phyloP scores from a whole-genome alignment of 2,113 vertebrate species.

The Platysternon megacephalum region DNA sequence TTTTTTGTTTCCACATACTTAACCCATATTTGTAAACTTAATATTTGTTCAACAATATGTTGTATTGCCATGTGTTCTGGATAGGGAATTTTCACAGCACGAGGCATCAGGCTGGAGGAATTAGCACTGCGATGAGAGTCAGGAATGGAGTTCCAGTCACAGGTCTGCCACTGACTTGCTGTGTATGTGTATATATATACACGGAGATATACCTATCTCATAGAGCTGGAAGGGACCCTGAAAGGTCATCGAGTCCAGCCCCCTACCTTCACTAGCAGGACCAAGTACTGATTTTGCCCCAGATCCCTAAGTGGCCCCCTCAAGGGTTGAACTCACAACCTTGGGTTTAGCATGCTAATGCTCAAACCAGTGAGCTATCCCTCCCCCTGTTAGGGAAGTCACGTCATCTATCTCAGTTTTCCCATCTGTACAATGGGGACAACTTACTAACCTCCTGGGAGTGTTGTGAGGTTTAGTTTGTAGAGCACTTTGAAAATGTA shows the following conservation, averaged over 20 bases:
- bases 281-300: no score
- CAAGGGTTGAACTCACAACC: no score
- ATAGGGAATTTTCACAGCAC: not conserved
- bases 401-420: fast-evolving
- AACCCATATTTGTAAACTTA: not conserved
- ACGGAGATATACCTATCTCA: no score
- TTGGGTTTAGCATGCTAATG: no score
- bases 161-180: not conserved
- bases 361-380: no score
- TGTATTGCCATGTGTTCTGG: not conserved
- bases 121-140: not conserved
- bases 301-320: no score
- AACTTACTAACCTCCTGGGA: not conserved
- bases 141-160: not conserved
- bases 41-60: not conserved
- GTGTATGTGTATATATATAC: no score
- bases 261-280: no score
- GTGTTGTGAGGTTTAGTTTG: not conserved
- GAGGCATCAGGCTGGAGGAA: not conserved
- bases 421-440: not conserved
- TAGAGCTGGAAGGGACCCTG: no score
- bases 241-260: no score
- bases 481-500: not conserved
- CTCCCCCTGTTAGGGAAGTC: not conserved
- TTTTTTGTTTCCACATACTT: not conserved